Conservation (phyloP, 2,797 vertebrate species). For the Stomatorhinus walkeri region DNA sequence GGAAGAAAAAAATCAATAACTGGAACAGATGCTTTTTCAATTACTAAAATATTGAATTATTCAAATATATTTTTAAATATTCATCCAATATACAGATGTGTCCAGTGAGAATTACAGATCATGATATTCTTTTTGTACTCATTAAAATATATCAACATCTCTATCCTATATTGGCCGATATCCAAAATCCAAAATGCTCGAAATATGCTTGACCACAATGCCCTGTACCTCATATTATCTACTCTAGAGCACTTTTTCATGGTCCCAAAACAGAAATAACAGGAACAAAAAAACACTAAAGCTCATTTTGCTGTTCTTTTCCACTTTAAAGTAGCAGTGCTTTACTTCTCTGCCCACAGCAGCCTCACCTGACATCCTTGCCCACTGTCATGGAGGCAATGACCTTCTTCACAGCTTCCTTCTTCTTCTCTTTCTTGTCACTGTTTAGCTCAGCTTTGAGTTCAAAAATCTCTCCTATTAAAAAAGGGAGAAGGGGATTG, state of each 20-base stretch:
- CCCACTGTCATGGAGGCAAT: conserved; percentile 97
- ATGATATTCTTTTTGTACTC: not conserved
- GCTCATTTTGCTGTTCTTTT: not conserved
- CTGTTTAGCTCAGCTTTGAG: conserved; percentile 97
- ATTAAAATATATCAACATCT: not conserved
- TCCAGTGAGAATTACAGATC: not conserved
- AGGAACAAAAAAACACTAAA: not conserved
- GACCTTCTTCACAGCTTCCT: conserved; percentile 97
- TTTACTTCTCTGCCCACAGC: not conserved
- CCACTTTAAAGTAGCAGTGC: not conserved
- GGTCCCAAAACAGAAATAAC: not conserved
- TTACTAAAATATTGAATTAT: not conserved
- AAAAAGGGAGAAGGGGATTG: not conserved
- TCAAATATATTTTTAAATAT: not conserved
- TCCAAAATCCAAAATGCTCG: not conserved
- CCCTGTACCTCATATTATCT: not conserved
- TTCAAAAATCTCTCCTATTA: conserved; percentile 91
- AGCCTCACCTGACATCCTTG: conserved; percentile 71
- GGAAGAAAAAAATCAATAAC: not conserved
- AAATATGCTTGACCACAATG: not conserved
- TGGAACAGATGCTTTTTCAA: not conserved
- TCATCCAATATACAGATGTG: not conserved
- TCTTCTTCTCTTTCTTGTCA: conserved; percentile 99
- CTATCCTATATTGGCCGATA: not conserved
- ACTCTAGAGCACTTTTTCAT: too few relatives aligned